Evolutionary conservation across 2,113 vertebrate species (phyloP).

Genomic region (Pelecanus crispus): DNA sequence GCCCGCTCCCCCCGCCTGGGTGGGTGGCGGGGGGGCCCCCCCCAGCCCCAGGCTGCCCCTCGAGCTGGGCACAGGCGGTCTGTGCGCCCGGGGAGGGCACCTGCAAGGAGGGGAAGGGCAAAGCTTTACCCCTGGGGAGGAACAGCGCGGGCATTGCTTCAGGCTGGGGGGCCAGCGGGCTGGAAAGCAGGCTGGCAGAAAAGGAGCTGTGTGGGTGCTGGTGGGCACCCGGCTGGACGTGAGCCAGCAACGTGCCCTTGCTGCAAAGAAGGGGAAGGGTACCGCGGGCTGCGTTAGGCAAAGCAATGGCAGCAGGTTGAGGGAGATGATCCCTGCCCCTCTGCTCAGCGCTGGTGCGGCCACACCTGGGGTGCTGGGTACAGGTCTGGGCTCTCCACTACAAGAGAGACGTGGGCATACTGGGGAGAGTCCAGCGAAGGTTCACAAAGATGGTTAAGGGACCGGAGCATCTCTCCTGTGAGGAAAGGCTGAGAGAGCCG

Average conservation of each 20-base stretch:
- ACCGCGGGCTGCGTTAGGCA: no score
- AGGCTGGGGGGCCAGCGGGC: no score
- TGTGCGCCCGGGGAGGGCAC: neutral
- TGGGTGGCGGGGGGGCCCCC: no score
- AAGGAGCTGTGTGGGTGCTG: no score
- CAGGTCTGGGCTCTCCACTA: neutral
- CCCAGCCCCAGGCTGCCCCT: no score
- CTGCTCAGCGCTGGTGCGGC: neutral
- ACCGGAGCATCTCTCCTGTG: neutral
- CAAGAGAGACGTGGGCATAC: rapidly evolving
- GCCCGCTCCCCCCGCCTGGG: neutral
- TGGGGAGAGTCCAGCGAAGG: neutral
- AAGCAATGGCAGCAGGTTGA: neutral
- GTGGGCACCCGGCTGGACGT: neutral
- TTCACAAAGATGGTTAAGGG: neutral
- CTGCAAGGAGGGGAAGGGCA: neutral
- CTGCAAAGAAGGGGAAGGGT: rapidly evolving
- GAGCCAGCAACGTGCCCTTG: neutral
- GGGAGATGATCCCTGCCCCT: neutral
- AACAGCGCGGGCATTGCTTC: no score
- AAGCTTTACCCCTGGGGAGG: neutral
- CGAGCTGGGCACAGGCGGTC: neutral
- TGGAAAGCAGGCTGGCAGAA: neutral
- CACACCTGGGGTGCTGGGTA: neutral
- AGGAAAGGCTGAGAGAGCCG: neutral